A percentile compares a stretch with the other conserved stretches of the same genome.
Conservation (phyloP, 2,888 invertebrate genomes). For the Gastracanthus pulcherrimus region DNA sequence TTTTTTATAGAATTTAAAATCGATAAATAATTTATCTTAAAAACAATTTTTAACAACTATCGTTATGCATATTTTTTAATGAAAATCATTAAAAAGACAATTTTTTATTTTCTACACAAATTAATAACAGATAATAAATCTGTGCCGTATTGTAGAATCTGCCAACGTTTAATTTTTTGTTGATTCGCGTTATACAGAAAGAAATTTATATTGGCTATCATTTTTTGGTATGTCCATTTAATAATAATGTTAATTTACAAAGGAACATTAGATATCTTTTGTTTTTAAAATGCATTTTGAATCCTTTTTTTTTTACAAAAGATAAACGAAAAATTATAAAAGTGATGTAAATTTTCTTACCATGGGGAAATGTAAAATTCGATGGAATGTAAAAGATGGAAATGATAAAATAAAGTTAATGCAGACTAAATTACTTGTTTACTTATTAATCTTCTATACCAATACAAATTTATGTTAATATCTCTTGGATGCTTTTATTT, state of each 20-base stretch:
- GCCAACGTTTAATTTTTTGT: constrained; percentile 55
- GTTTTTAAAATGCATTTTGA: constrained; percentile 22
- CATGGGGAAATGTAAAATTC: constrained; percentile 44
- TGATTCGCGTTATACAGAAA: constrained; percentile 26
- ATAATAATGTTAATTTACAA: constrained; percentile 20
- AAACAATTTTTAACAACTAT: constrained; percentile 28
- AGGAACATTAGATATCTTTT: constrained; percentile 11
- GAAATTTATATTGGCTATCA: background rate
- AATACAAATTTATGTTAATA: no score
- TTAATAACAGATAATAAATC: constrained; percentile 17
- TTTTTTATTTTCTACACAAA: constrained; percentile 34
- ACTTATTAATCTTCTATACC: background rate
- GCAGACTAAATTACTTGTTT: constrained; percentile 45
- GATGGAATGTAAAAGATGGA: constrained; percentile 55
- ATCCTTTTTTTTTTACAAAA: constrained; percentile 45
- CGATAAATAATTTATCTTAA: constrained; percentile 13
- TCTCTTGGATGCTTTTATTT: no score
- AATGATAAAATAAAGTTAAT: constrained; percentile 57
- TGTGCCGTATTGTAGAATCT: constrained; percentile 51
- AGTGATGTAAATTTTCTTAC: constrained; percentile 53
- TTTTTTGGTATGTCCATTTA: constrained; percentile 1
- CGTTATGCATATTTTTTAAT: constrained; percentile 26
- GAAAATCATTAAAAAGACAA: constrained; percentile 7
- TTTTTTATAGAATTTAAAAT: constrained; percentile 14
- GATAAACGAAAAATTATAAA: constrained; percentile 37